A percentile compares a stretch with the other conserved stretches of the same genome.
These are phyloP conservation scores for Thalassarche chlororhynchos DNA, from an alignment of 2,113 vertebrate genomes.

Conservation along the genomic window DNA sequence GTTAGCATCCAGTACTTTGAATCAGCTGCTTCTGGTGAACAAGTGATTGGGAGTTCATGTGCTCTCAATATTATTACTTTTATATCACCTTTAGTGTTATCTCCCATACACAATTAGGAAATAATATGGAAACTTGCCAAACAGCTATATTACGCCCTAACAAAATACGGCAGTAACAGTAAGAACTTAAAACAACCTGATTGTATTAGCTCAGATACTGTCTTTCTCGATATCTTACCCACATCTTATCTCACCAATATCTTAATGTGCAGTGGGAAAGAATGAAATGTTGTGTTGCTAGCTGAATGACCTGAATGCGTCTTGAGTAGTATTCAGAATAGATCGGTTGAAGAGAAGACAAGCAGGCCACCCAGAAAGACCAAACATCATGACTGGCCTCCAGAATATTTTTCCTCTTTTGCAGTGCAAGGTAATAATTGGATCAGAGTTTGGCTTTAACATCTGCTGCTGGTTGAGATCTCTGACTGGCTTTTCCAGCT, in stretches of 20 bases:
- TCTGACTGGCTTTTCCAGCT: constrained; percentile 8
- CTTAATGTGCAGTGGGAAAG: background rate
- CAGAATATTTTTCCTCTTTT: background rate
- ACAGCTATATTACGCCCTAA: background rate
- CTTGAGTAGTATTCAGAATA: background rate
- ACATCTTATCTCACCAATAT: background rate
- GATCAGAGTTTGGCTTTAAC: constrained; percentile 31
- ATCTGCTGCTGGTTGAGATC: constrained; percentile 59
- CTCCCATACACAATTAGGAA: background rate
- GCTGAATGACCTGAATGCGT: background rate
- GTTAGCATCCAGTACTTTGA: background rate
- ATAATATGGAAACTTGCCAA: background rate
- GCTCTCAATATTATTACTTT: background rate
- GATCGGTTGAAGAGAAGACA: background rate
- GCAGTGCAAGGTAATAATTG: constrained; percentile 42
- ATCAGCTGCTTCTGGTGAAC: background rate
- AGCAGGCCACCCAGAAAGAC: constrained; percentile 50
- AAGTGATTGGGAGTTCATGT: background rate
- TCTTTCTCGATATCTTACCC: background rate
- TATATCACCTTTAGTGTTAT: background rate
- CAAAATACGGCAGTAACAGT: background rate
- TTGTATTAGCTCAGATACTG: background rate
- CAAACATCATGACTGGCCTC: background rate
- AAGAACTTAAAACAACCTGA: background rate
- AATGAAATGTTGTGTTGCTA: background rate